Base-by-base conservation (phyloP, 2,888 invertebrate genomes). In the Parascotia fuliginaria region DNA sequence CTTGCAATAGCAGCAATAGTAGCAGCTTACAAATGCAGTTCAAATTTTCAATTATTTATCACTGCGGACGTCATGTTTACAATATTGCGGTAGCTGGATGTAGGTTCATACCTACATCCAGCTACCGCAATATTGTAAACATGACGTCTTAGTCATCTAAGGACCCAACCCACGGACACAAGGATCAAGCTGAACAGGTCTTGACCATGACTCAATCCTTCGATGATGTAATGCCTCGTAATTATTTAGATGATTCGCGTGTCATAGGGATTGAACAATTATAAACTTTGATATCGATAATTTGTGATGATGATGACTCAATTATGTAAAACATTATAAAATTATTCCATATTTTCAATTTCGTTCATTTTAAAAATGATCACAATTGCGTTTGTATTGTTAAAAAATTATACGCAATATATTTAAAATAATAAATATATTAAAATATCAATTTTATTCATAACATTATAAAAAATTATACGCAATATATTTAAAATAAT, bases 141-240 rank as follows among this genome's bases (percentile, higher is more conserved):
- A n/a, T n/a, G n/a, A n/a, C n/a, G n/a, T n/a, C n/a, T n/a, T n/a
- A 3, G 24, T 71, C 79, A 80, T 90, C 89, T 89, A 88, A 89
- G 87, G 83, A 80, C 79, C 75, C 78, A 73, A 68, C 86, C 88
- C 83, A 88, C 89, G 78, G 73, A 71, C 66, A 70, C 70, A 80
- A 88, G 88, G 87, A 87, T 78, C 77, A 71, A 71, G 72, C 71
- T 58, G 73, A 77, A 71, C 79, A 77, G 76, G 79, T 86, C 79
- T 81, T 82, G 85, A 72, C 87, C 86, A 70, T 90, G 91, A 90
- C 82, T 91, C 89, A 90, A 85, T 83, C 83, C 81, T 83, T 85
- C 81, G 83, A 79, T 91, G 89, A 91, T 89, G 91, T 81, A 90
- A 91, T 83, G 74, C 79, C 64, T 81, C 76, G 80, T 83, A 85